Conservation (phyloP, 2,888 invertebrate species). For the Harpagoxenus sublaevis region DNA sequence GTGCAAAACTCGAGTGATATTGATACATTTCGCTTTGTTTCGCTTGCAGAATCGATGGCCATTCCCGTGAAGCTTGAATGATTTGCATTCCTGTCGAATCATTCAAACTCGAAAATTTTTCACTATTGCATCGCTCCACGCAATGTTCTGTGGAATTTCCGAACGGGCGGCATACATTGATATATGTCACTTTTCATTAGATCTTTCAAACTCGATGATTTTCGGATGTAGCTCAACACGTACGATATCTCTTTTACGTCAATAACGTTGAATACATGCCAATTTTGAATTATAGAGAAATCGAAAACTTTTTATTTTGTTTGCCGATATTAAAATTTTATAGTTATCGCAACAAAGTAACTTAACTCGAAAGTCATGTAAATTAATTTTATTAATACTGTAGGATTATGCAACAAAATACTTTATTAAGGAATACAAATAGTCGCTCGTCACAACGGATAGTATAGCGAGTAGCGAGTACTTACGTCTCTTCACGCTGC, state of each 20-base stretch:
- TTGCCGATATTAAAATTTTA: neutral
- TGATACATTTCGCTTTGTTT: slow-evolving; percentile 47
- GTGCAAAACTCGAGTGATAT: slow-evolving; percentile 23
- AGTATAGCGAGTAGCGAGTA: too few species aligned
- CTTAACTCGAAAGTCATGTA: neutral
- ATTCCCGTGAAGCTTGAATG: neutral
- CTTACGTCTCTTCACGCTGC: too few species aligned
- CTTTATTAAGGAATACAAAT: too few species aligned
- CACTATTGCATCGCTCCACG: neutral
- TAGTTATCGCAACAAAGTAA: neutral
- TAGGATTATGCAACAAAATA: too few species aligned
- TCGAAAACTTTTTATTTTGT: neutral
- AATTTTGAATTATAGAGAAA: neutral
- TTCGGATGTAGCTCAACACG: neutral
- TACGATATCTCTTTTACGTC: slow-evolving; percentile 8
- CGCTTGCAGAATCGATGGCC: neutral
- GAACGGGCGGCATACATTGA: neutral
- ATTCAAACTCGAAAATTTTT: slow-evolving; percentile 18
- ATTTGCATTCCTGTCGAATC: slow-evolving; percentile 29
- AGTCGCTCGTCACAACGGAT: too few species aligned
- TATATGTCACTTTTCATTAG: slow-evolving; percentile 10
- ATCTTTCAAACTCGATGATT: slow-evolving; percentile 35
- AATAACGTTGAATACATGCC: neutral
- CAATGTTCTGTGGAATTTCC: slow-evolving; percentile 4
- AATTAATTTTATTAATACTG: neutral